phyloP scores from a whole-genome alignment of 1,140 invertebrate species.

The Halotydeus destructor region DNA sequence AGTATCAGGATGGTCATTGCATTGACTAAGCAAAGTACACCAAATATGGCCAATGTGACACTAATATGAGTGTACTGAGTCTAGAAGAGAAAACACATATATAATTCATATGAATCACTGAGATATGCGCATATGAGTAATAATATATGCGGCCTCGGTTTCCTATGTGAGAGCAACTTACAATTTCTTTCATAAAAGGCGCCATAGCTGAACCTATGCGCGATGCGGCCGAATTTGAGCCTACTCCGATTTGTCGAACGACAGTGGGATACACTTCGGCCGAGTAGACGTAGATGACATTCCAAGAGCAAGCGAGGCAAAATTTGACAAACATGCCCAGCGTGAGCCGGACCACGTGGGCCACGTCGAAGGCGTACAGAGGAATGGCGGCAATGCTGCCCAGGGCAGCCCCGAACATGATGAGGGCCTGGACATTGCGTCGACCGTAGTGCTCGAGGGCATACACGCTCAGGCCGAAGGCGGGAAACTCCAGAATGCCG shows the following conservation, averaged over 20 bases:
- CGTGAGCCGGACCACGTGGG: slow-evolving; percentile 31
- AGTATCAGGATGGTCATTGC: background rate
- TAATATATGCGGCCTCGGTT: slow-evolving; percentile 29
- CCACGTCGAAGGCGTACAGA: too few relatives aligned
- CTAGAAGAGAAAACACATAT: too few relatives aligned
- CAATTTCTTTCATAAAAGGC: slow-evolving; percentile 31
- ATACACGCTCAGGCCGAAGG: too few relatives aligned
- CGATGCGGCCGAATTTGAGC: slow-evolving; percentile 21
- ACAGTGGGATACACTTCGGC: slow-evolving; percentile 59
- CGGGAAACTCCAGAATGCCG: slow-evolving; percentile 52
- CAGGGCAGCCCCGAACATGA: too few relatives aligned
- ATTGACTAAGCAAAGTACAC: slow-evolving; percentile 3
- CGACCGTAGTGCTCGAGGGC: background rate
- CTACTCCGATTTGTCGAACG: slow-evolving; percentile 23
- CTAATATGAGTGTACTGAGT: background rate
- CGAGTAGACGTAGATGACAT: slow-evolving; percentile 54
- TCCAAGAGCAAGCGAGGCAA: slow-evolving; percentile 55
- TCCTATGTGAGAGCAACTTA: slow-evolving; percentile 24
- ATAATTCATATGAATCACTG: too few relatives aligned
- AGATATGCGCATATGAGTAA: slow-evolving; percentile 27
- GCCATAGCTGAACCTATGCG: slow-evolving; percentile 23
- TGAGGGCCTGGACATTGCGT: too few relatives aligned
- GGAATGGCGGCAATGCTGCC: too few relatives aligned
- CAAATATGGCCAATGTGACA: slow-evolving; percentile 3
- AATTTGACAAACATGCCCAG: slow-evolving; percentile 59